These are phyloP conservation scores for Cathartes aura DNA, from an alignment of 2,113 vertebrate genomes.

Conservation along the genomic window DNA sequence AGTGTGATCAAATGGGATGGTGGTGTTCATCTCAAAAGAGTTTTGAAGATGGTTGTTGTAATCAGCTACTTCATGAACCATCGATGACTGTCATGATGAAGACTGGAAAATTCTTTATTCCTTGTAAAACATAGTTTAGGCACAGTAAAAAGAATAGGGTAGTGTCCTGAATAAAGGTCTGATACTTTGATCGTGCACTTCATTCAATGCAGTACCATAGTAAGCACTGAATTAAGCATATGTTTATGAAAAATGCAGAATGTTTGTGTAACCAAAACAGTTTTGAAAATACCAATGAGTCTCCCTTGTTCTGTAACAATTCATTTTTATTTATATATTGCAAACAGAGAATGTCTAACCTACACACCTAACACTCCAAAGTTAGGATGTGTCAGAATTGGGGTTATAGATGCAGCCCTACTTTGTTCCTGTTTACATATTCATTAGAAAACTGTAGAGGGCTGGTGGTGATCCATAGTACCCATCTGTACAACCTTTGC, in stretches of 20 bases:
- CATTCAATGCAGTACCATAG: not conserved
- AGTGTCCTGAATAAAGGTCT: not conserved
- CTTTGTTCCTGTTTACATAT: not conserved
- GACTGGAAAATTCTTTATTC: not conserved
- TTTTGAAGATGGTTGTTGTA: not conserved
- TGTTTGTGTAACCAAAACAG: not conserved
- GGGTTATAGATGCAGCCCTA: not conserved
- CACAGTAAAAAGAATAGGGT: no score
- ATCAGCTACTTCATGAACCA: not conserved
- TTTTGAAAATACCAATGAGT: not conserved
- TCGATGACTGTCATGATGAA: not conserved
- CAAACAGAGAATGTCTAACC: not conserved
- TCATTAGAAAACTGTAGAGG: not conserved
- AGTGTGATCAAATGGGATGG: not conserved
- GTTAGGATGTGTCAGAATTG: not conserved
- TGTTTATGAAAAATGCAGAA: not conserved
- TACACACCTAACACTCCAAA: not conserved
- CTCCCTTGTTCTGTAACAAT: not conserved
- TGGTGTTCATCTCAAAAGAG: not conserved
- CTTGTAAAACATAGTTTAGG: not conserved
- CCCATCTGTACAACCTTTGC: no score
- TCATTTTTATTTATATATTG: rapidly evolving
- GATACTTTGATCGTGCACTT: rapidly evolving
- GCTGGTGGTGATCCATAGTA: not conserved
- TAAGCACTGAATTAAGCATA: not conserved